Base-by-base conservation (phyloP, 1,140 invertebrate species). In the Heliconius hermathena region DNA sequence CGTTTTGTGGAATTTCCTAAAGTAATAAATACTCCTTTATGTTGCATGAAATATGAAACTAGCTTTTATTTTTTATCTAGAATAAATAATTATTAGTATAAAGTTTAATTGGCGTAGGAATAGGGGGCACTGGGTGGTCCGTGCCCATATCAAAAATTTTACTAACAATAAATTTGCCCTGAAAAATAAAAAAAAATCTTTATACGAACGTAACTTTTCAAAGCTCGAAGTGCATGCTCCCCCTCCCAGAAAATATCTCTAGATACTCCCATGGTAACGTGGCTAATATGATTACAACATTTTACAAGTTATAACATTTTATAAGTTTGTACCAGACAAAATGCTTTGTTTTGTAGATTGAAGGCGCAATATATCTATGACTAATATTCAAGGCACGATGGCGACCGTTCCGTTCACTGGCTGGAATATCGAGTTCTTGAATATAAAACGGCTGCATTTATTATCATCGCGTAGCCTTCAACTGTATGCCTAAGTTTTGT, bases 381-480 rank as follows among this genome's bases (percentile, higher is more conserved):
- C 82, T 86, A 87, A 90, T 86, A 93, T 93, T 91, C 90, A 89
- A 83, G 85, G 82, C 90, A 93, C 89, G 89, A 83, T 81, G 83
- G 82, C 83, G 87, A 85, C 85, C 86, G 85, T 88, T 89, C 90
- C 89, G 84, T 89, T 90, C 88, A 91, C 90, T 86, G 84, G 85
- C 86, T 89, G 84, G 87, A 91, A 88, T 92, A 92, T 90, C 86
- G 88, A 90, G 87, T 87, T 86, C 82, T 87, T 87, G 84, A 82
- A 89, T 89, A 87, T 82, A 83, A 88, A 90, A 85, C 77, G 82
- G 82, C 49, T 85, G 76, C 78, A 82, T 83, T 81, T 81, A 81
- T 74, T 75, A 73, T 78, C 26, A 38, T 81, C 41, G 26, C 78
- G 73, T 78, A 81, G 54, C 80, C 80, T 78, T 81, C 74, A 77